Percentiles rank a stretch among this genome's conserved stretches.
phyloP scores from a whole-genome alignment of 2,113 vertebrate species.

The Corythaixoides concolor region DNA sequence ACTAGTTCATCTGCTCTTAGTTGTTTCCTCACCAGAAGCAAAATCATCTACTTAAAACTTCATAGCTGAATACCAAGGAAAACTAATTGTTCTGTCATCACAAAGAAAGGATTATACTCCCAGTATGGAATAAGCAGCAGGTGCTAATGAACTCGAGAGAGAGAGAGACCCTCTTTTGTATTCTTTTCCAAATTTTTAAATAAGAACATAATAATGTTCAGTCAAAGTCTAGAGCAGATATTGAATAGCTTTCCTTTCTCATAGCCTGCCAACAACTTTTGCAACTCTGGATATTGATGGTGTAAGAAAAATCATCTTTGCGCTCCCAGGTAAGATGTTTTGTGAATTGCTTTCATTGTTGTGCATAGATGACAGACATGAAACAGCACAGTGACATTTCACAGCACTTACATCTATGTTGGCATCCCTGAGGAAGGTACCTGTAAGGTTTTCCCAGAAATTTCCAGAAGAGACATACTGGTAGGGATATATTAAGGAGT shows the following conservation, averaged over 20 bases:
- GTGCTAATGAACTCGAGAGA: neutral
- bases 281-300: conserved; percentile 98
- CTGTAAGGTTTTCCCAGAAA: neutral
- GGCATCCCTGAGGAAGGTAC: neutral
- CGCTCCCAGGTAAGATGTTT: conserved; percentile 91
- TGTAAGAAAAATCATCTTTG: conserved; percentile 99
- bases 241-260: conserved; percentile 40
- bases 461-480: neutral
- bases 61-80: neutral
- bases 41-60: neutral
- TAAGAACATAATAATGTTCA: neutral
- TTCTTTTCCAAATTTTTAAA: neutral
- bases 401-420: neutral
- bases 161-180: neutral
- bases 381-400: neutral
- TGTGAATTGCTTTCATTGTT: conserved; percentile 17
- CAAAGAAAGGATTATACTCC: neutral
- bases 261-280: conserved; percentile 96
- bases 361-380: neutral
- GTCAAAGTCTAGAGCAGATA: neutral
- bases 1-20: neutral
- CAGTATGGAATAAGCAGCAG: neutral
- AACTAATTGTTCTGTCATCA: neutral
- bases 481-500: neutral
- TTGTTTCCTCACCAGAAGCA: conserved; percentile 18